Conservation (phyloP, 2,888 invertebrate species). For the Nemapogon koenigi region DNA sequence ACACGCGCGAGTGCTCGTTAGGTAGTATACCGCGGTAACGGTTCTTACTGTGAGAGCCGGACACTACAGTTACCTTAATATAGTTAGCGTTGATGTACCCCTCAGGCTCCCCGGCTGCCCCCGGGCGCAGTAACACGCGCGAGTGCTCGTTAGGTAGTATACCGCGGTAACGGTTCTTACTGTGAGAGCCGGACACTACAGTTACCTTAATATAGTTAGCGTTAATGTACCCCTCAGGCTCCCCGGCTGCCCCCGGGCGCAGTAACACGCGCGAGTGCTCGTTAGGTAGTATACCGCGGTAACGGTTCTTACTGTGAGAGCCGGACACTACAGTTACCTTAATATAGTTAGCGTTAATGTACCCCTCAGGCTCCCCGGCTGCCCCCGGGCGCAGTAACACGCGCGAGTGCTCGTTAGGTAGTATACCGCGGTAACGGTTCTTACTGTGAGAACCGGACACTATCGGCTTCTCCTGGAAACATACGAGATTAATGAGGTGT, state of each 20-base stretch:
- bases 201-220: conserved; percentile 92
- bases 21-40: conserved; percentile 90
- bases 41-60: conserved; percentile 88
- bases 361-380: conserved; percentile 67
- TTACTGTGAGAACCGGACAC: conserved; percentile 88
- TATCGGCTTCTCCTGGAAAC: conserved; percentile 88
- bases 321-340: conserved; percentile 81
- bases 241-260: no score
- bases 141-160: conserved; percentile 91
- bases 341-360: conserved; percentile 95
- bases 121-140: conserved; percentile 78
- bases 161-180: conserved; percentile 88
- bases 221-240: conserved; percentile 92
- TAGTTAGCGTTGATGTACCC: conserved; percentile 95
- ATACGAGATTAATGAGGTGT: no score
- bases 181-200: conserved; percentile 87
- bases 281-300: conserved; percentile 88
- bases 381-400: conserved; percentile 71
- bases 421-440: conserved; percentile 88
- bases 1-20: conserved; percentile 86
- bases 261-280: conserved; percentile 85
- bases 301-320: conserved; percentile 88
- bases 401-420: conserved; percentile 88
- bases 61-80: conserved; percentile 86
- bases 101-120: no score